Conservation (phyloP, 2,113 vertebrate species). For the Rhineura floridana region DNA sequence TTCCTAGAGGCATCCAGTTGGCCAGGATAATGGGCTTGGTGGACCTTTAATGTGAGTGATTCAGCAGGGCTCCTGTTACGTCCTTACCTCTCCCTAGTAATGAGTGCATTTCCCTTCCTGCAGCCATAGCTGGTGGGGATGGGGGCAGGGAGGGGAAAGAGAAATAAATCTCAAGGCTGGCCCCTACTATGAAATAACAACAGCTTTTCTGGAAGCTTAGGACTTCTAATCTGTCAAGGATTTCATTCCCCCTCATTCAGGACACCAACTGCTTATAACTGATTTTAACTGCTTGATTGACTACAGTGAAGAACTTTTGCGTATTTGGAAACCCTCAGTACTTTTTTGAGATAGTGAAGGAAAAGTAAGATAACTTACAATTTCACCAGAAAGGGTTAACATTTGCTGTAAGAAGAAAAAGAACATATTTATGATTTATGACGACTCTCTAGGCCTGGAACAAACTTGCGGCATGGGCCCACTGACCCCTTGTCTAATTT, state of each 20-base stretch:
- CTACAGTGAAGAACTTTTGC: neutral
- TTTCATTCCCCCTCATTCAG: neutral
- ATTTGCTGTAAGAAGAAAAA: too few relatives aligned
- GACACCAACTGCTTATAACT: neutral
- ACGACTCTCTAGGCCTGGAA: too few relatives aligned
- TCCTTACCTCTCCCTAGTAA: neutral
- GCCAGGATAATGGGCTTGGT: neutral
- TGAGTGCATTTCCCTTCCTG: neutral
- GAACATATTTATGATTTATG: too few relatives aligned
- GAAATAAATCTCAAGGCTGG: neutral
- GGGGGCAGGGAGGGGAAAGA: too few relatives aligned
- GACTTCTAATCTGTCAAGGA: neutral
- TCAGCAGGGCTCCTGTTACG: neutral
- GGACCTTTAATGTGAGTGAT: neutral
- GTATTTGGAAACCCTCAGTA: too few relatives aligned
- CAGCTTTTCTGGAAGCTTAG: neutral
- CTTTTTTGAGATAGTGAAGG: too few relatives aligned
- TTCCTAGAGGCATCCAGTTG: too few relatives aligned
- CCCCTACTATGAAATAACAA: neutral
- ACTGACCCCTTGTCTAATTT: too few relatives aligned
- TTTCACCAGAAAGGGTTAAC: too few relatives aligned
- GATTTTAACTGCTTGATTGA: neutral
- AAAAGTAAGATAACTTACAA: too few relatives aligned
- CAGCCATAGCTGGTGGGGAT: neutral
- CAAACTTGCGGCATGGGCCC: too few relatives aligned